Evolutionary conservation across 2,113 vertebrate species (phyloP).

Genomic region (Hylia prasina): DNA sequence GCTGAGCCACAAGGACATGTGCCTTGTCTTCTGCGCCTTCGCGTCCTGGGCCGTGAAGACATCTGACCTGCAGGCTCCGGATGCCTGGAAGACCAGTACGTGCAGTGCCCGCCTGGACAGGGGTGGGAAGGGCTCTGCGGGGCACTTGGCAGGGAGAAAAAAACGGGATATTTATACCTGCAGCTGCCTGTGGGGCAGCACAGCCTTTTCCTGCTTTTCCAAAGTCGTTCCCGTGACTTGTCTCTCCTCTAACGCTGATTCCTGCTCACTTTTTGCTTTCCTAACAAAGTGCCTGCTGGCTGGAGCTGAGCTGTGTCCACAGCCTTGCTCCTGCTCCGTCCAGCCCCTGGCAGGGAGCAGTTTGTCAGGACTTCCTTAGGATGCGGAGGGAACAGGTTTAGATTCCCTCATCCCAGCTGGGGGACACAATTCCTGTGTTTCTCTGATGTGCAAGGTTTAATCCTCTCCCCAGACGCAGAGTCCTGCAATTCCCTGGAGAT

Average conservation of each 20-base stretch:
- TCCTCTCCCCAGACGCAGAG: background rate
- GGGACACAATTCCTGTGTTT: rapidly evolving
- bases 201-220: background rate
- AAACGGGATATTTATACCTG: background rate
- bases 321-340: background rate
- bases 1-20: constrained; percentile 83
- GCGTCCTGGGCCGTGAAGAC: constrained; percentile 94
- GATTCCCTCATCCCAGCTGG: background rate
- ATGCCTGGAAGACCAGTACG: constrained; percentile 94
- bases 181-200: background rate
- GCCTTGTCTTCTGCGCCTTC: constrained; percentile 91
- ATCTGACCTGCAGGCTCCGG: constrained; percentile 82
- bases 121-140: background rate
- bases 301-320: background rate
- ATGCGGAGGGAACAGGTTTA: background rate
- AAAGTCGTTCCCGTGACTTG: background rate
- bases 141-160: background rate
- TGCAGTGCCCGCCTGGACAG: background rate
- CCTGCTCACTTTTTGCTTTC: background rate
- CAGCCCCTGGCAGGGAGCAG: background rate
- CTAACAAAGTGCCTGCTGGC: background rate
- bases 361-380: background rate
- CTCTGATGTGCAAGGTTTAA: background rate
- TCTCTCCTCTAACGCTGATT: background rate
- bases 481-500: background rate